Conservation (phyloP, 2,888 invertebrate genomes). For the Xestia rhomboidea region DNA sequence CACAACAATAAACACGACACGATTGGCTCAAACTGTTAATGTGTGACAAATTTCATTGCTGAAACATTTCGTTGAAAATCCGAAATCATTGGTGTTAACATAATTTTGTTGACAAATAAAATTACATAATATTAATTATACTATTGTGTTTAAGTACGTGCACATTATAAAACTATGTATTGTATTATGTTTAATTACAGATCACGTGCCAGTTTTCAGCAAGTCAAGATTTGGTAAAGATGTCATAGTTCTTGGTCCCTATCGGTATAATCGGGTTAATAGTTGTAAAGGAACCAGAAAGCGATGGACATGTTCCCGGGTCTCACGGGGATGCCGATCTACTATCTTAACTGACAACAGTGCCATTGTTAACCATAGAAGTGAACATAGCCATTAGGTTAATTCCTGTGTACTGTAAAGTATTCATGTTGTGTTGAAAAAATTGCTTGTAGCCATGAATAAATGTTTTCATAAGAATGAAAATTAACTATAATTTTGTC, state of each 20-base stretch:
- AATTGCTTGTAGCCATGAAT: too few relatives aligned
- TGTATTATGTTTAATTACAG: background rate
- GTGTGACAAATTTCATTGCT: too few relatives aligned
- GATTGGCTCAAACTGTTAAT: too few relatives aligned
- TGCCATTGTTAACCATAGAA: background rate
- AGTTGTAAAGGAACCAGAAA: background rate
- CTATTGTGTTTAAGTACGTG: too few relatives aligned
- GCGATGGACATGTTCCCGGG: background rate
- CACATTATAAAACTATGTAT: background rate
- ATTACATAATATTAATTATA: too few relatives aligned
- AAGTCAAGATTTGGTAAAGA: conserved; percentile 2
- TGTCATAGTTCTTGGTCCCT: background rate
- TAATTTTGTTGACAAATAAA: background rate
- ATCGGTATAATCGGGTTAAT: background rate
- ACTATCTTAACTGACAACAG: background rate
- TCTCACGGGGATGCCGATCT: background rate
- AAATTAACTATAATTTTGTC: too few relatives aligned
- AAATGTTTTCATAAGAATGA: too few relatives aligned
- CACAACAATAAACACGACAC: too few relatives aligned
- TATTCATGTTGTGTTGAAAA: too few relatives aligned
- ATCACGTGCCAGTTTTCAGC: background rate
- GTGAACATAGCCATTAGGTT: background rate
- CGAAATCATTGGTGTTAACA: background rate
- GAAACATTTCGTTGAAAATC: too few relatives aligned
- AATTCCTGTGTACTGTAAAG: too few relatives aligned